A percentile compares a stretch with the other conserved stretches of the same genome.
Evolutionary conservation across 1,140 invertebrate species (phyloP).

Genomic region (Scaptomyza pallida): DNA sequence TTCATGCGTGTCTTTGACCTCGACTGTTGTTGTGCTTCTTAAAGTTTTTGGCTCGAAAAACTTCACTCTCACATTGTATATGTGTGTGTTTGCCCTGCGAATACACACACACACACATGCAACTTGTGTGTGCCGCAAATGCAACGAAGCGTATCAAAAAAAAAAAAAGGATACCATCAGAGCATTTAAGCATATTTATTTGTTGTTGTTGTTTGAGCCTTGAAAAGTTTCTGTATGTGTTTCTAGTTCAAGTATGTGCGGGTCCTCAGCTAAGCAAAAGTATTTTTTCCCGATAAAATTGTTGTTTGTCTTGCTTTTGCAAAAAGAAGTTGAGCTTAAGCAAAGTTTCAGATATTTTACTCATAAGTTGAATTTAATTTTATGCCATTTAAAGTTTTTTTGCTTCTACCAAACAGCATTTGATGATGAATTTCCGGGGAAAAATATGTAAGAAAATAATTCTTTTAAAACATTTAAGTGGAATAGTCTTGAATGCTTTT

Average conservation of each 20-base stretch:
- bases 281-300: not conserved
- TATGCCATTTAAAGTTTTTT: no score
- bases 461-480: no score
- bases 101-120: no score
- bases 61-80: no score
- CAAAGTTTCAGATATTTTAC: not conserved
- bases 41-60: no score
- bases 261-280: not conserved
- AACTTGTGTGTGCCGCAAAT: not conserved
- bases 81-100: no score
- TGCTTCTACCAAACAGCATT: no score
- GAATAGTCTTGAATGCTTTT: no score
- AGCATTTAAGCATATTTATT: not conserved
- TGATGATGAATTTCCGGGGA: no score
- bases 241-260: not conserved
- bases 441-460: no score
- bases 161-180: not conserved
- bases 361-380: no score
- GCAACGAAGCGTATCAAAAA: not conserved
- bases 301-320: not conserved
- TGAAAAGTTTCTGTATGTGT: constrained; percentile 1
- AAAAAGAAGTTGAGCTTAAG: not conserved
- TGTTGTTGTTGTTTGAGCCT: not conserved
- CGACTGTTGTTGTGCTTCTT: constrained; percentile 8
- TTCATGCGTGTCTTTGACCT: constrained; percentile 37